Evolutionary conservation across 2,113 vertebrate species (phyloP).

Genomic region (Hepsetus odoe): DNA sequence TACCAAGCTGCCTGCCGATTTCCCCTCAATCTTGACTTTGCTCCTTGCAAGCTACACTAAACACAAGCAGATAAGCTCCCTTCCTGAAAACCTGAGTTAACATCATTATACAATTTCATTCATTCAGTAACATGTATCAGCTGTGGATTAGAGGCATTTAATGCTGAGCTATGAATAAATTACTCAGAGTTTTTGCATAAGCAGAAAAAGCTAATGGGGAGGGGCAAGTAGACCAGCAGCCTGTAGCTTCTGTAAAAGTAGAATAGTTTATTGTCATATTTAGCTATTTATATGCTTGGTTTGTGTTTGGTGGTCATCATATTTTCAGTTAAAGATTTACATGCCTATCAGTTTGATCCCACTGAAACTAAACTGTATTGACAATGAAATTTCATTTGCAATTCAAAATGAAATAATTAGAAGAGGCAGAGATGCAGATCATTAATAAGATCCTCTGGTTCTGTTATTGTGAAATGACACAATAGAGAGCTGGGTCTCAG

Average conservation of each 20-base stretch:
- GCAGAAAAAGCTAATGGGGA: slow-evolving; percentile 13
- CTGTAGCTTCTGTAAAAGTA: not conserved
- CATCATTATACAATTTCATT: slow-evolving; percentile 57
- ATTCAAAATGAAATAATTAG: slow-evolving; percentile 60
- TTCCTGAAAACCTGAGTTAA: slow-evolving; percentile 58
- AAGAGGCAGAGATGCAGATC: slow-evolving; percentile 50
- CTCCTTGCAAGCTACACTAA: slow-evolving; percentile 56
- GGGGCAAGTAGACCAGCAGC: not conserved
- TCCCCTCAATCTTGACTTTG: slow-evolving; percentile 52
- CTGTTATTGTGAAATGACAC: slow-evolving; percentile 58
- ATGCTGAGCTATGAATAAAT: slow-evolving; percentile 62
- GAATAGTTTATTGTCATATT: not conserved
- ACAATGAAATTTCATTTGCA: slow-evolving; percentile 53
- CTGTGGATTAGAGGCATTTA: slow-evolving; percentile 53
- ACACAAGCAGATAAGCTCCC: slow-evolving; percentile 61
- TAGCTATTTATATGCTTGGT: not conserved
- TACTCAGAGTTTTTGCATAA: slow-evolving; percentile 47
- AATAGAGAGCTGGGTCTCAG: slow-evolving; percentile 55
- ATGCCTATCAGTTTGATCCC: slow-evolving; percentile 18
- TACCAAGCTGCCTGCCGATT: slow-evolving; percentile 67
- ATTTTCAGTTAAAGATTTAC: slow-evolving; percentile 38
- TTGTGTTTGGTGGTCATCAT: slow-evolving; percentile 28
- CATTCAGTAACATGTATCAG: slow-evolving; percentile 52
- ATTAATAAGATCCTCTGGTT: slow-evolving; percentile 49
- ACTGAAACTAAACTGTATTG: slow-evolving; percentile 40